These are phyloP conservation scores for Acrobasis repandana DNA, from an alignment of 2,888 invertebrate genomes.

Conservation along the genomic window DNA sequence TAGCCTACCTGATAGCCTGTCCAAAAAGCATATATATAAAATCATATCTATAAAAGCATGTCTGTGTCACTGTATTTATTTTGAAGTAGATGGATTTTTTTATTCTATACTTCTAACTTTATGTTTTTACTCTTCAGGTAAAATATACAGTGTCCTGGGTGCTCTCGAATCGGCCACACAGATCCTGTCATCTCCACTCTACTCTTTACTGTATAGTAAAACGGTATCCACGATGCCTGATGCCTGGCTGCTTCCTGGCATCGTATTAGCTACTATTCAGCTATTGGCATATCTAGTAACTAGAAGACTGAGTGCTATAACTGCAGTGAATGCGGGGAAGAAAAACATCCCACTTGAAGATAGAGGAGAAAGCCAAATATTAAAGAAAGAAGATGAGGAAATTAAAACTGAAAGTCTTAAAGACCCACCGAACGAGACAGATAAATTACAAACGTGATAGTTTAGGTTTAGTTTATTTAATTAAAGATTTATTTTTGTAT, in stretches of 20 bases:
- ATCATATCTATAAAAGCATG: too few species aligned
- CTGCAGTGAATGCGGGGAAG: constrained; percentile 18
- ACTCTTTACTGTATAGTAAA: constrained; percentile 68
- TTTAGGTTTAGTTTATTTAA: background rate
- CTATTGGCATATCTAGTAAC: constrained; percentile 59
- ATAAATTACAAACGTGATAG: constrained; percentile 7
- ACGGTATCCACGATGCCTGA: constrained; percentile 66
- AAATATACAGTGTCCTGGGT: constrained; percentile 76
- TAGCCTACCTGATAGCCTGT: too few species aligned
- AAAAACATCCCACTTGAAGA: constrained; percentile 30
- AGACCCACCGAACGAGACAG: constrained; percentile 2
- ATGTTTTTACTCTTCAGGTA: constrained; percentile 55
- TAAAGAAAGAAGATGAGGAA: constrained; percentile 27
- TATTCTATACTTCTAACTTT: background rate
- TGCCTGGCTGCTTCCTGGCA: constrained; percentile 71
- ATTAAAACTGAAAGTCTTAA: constrained; percentile 15
- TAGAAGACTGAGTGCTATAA: constrained; percentile 42
- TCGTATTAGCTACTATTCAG: constrained; percentile 59
- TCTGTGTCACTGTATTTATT: too few species aligned
- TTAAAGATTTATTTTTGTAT: background rate
- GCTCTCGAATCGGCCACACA: constrained; percentile 75
- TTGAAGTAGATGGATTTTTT: too few species aligned
- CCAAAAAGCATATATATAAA: too few species aligned
- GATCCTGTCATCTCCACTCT: constrained; percentile 67
- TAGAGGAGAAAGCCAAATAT: constrained; percentile 33